Evolutionary conservation across 2,797 vertebrate genomes (phyloP).

Genomic region (Manis crassicaudata): DNA sequence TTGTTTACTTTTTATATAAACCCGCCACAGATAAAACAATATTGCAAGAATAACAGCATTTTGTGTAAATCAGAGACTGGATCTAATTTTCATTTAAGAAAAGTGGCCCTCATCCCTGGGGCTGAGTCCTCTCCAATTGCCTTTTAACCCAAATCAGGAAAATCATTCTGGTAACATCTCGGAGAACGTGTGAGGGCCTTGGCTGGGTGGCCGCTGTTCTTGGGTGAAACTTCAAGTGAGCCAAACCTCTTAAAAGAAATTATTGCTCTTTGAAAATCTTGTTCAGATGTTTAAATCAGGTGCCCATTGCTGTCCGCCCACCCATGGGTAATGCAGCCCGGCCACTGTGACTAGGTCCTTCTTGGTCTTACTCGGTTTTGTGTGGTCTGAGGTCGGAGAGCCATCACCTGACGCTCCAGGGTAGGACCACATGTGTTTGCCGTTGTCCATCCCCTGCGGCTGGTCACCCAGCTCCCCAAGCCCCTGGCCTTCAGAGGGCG

Average conservation of each 20-base stretch:
- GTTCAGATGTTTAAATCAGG: slow-evolving; percentile 18
- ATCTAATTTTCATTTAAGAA: slow-evolving; percentile 42
- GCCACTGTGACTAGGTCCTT: background rate
- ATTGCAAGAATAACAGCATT: slow-evolving; percentile 48
- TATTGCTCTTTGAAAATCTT: slow-evolving; percentile 31
- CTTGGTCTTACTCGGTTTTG: background rate
- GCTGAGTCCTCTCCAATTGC: background rate
- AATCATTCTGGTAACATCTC: background rate
- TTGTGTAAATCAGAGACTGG: background rate
- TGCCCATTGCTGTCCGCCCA: background rate
- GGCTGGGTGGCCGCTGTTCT: background rate
- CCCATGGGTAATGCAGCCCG: background rate
- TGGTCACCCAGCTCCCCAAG: accelerated
- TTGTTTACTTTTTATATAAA: slow-evolving; percentile 82
- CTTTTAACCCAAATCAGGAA: background rate
- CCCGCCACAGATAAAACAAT: slow-evolving; percentile 47
- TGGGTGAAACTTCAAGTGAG: background rate
- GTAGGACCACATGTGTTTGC: background rate
- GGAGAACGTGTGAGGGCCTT: background rate
- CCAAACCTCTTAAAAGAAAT: background rate
- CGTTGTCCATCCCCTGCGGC: background rate
- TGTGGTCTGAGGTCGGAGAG: background rate
- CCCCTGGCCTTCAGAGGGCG: too few relatives aligned
- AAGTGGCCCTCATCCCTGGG: background rate
- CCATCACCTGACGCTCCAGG: background rate